A percentile compares a stretch with the other conserved stretches of the same genome.
Evolutionary conservation across 2,888 invertebrate species (phyloP).

Genomic region (Lordiphosa andalusiaca): DNA sequence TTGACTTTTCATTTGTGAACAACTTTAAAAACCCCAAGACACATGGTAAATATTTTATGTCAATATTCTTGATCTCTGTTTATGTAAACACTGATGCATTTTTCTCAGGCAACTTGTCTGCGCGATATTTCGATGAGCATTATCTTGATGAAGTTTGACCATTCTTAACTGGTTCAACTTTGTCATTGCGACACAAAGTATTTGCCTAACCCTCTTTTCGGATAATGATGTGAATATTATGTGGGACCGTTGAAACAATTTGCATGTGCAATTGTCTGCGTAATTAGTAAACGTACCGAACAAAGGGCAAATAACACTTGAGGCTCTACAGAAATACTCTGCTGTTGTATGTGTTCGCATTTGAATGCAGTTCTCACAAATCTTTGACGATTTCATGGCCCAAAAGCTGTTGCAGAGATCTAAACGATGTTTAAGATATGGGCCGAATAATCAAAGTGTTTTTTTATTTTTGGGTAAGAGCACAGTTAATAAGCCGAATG

Average conservation of each 20-base stretch:
- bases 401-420: too few relatives aligned
- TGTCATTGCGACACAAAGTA: constrained; percentile 36
- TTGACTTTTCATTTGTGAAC: too few relatives aligned
- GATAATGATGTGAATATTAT: constrained; percentile 48
- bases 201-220: constrained; percentile 39
- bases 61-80: too few relatives aligned
- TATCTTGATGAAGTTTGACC: constrained; percentile 19
- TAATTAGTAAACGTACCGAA: constrained; percentile 16
- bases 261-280: constrained; percentile 39
- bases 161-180: constrained; percentile 38
- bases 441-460: too few relatives aligned
- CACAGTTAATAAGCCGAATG: too few relatives aligned
- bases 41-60: too few relatives aligned
- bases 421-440: too few relatives aligned
- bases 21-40: too few relatives aligned
- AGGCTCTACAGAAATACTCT: constrained; percentile 2
- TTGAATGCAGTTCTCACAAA: too few relatives aligned
- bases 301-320: constrained; percentile 15
- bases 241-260: constrained; percentile 27
- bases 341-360: not conserved
- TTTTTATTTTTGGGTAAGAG: too few relatives aligned
- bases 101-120: constrained; percentile 42
- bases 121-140: constrained; percentile 11
- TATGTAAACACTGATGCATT: constrained; percentile 4
- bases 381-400: constrained; percentile 2